Percentiles rank a stretch among this genome's conserved stretches.
These are phyloP conservation scores for Ormyrus thymus DNA, from an alignment of 2,888 invertebrate genomes.

Conservation along the genomic window DNA sequence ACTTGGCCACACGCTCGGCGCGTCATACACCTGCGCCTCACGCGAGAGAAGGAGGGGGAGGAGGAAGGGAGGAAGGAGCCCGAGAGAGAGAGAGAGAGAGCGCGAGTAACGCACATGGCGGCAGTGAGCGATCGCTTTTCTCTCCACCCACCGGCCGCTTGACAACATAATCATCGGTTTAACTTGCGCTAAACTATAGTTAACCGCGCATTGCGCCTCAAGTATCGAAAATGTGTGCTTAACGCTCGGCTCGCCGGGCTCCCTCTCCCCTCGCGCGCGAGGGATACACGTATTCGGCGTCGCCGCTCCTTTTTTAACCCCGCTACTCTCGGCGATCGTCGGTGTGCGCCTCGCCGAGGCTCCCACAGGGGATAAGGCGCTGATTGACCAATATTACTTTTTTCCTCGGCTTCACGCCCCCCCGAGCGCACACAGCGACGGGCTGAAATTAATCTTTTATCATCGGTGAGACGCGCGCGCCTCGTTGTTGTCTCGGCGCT, in stretches of 20 bases:
- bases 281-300: not conserved
- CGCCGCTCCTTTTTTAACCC: not conserved
- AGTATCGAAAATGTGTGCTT: slow-evolving; percentile 42
- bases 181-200: slow-evolving; percentile 72
- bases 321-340: not conserved
- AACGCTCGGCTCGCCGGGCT: not conserved
- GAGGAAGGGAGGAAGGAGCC: slow-evolving; percentile 4
- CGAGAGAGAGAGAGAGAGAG: too few species aligned
- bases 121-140: slow-evolving; percentile 72
- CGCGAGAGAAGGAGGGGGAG: slow-evolving; percentile 52
- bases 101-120: slow-evolving; percentile 56
- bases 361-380: not conserved
- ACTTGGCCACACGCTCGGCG: too few species aligned
- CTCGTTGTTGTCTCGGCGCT: not conserved
- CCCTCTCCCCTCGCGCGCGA: too few species aligned
- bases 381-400: slow-evolving; percentile 50
- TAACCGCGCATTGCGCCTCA: slow-evolving; percentile 66
- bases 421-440: not conserved
- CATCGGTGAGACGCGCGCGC: slow-evolving; percentile 46
- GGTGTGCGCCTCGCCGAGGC: not conserved
- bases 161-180: slow-evolving; percentile 75
- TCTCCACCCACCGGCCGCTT: slow-evolving; percentile 69
- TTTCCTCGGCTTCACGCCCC: slow-evolving; percentile 31
- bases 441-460: slow-evolving; percentile 57
- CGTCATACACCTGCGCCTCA: slow-evolving; percentile 42